These are phyloP conservation scores for Chondrosia reniformis DNA, from an alignment of 37 sponge, comb jelly and placozoan genomes.

Conservation along the genomic window DNA sequence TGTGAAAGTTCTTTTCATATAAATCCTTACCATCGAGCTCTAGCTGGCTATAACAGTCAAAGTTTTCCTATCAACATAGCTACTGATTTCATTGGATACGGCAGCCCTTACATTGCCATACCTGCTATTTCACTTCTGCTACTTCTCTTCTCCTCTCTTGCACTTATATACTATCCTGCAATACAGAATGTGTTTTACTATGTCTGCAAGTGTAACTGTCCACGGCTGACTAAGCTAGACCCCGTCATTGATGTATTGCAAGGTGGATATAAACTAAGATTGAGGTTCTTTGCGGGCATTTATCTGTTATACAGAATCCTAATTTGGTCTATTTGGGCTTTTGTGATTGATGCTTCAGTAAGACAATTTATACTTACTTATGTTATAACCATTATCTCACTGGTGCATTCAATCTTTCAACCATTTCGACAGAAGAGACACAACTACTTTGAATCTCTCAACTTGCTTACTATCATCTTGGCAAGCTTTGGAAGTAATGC, in stretches of 20 bases:
- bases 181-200: neutral
- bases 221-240: neutral
- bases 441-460: neutral
- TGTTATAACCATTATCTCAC: neutral
- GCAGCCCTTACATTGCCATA: too few relatives aligned
- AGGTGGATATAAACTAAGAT: neutral
- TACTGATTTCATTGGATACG: too few relatives aligned
- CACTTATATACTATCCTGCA: neutral
- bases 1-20: too few relatives aligned
- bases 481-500: neutral
- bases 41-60: too few relatives aligned
- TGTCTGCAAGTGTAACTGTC: neutral
- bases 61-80: too few relatives aligned
- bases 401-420: neutral
- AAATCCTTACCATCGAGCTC: too few relatives aligned
- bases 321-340: neutral
- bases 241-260: constrained; percentile 17
- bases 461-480: neutral
- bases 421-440: constrained; percentile 6
- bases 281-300: constrained; percentile 1
- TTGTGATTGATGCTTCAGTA: neutral
- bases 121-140: too few relatives aligned
- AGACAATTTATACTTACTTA: neutral
- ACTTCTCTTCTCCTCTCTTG: neutral
- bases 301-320: neutral